Conservation (phyloP, 2,113 vertebrate species). For the Arenaria interpres region DNA sequence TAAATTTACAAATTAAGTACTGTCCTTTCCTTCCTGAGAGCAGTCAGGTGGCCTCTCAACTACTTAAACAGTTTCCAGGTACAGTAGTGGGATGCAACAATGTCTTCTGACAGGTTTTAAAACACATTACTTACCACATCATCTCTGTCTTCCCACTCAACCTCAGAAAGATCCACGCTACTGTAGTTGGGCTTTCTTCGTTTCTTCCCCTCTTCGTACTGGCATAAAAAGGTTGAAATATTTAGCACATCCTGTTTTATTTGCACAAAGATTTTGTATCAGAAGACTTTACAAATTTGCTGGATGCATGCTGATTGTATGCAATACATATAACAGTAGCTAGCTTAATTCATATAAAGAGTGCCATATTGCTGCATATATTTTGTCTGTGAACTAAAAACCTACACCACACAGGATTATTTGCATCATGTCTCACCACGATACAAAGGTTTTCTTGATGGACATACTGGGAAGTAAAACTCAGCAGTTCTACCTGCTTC, state of each 20-base stretch:
- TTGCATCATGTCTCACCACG: background rate
- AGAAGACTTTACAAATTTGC: background rate
- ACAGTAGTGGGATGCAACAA: background rate
- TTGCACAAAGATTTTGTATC: background rate
- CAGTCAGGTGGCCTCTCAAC: background rate
- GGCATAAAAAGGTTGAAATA: background rate
- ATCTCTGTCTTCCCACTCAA: conserved; percentile 97
- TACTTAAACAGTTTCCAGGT: background rate
- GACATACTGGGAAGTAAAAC: background rate
- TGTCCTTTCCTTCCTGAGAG: background rate
- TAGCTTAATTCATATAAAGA: background rate
- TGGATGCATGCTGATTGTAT: no score
- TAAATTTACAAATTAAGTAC: background rate
- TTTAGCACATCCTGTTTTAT: background rate
- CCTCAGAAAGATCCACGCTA: conserved; percentile 96
- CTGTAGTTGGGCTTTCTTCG: conserved; percentile 94
- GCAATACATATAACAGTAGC: background rate
- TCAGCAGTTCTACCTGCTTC: background rate
- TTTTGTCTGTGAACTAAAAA: background rate
- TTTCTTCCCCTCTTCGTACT: conserved; percentile 97
- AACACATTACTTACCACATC: conserved; percentile 84
- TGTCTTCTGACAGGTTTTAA: background rate
- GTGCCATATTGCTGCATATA: background rate
- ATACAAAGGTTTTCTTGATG: background rate
- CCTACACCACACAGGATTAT: background rate